phyloP scores from a whole-genome alignment of 2,113 vertebrate genomes.

The Semicossyphus pulcher region DNA sequence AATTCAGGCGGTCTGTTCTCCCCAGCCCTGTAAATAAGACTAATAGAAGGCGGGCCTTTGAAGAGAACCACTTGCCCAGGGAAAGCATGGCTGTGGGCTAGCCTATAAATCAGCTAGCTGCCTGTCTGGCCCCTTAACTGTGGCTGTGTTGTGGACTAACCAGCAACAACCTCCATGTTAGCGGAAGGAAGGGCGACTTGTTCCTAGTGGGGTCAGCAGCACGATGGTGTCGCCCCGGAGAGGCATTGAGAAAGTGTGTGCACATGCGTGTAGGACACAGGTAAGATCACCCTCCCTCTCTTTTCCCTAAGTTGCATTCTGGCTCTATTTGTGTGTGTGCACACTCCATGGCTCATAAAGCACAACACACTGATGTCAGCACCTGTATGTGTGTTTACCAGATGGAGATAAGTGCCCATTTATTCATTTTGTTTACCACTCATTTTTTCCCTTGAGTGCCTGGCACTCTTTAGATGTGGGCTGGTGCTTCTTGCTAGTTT shows the following conservation, averaged over 20 bases:
- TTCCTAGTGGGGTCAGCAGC: constrained; percentile 53
- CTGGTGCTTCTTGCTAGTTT: constrained; percentile 42
- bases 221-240: constrained; percentile 20
- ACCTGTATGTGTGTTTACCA: constrained; percentile 62
- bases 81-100: constrained; percentile 63
- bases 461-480: constrained; percentile 44
- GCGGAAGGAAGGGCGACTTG: constrained; percentile 52
- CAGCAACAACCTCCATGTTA: constrained; percentile 43
- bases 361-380: constrained; percentile 46
- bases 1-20: constrained; percentile 71
- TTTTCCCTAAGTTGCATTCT: background rate
- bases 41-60: constrained; percentile 70
- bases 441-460: constrained; percentile 32
- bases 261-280: constrained; percentile 30
- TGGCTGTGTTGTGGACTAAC: constrained; percentile 34
- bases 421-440: constrained; percentile 62
- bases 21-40: constrained; percentile 79
- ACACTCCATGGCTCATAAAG: constrained; percentile 34
- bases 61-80: constrained; percentile 66
- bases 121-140: constrained; percentile 49
- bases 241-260: constrained; percentile 35
- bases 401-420: constrained; percentile 64
- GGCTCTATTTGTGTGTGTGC: constrained; percentile 7
- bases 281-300: constrained; percentile 15
- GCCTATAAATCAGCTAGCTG: constrained; percentile 70